Conservation (phyloP, 2,888 invertebrate species). For the Scaptomyza parva region DNA sequence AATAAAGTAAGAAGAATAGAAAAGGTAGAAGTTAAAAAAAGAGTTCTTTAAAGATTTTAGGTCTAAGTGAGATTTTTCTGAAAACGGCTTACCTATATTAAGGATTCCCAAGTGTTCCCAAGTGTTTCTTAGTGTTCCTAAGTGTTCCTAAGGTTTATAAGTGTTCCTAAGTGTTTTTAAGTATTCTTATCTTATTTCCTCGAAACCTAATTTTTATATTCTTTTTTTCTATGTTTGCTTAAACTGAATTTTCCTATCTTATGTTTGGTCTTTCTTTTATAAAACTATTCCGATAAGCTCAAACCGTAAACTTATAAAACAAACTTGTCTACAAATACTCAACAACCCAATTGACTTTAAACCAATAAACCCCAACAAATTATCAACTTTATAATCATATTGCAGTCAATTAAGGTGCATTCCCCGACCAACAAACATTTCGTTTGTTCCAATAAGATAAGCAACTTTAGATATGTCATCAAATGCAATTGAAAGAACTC, state of each 20-base stretch:
- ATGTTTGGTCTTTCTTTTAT: neutral
- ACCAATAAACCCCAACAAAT: neutral
- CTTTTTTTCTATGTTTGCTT: neutral
- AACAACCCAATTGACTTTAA: slow-evolving; percentile 23
- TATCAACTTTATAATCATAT: slow-evolving; percentile 38
- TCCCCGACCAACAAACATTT: slow-evolving; percentile 25
- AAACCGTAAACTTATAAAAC: slow-evolving; percentile 3
- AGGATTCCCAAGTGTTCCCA: too few relatives aligned
- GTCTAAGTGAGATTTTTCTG: too few relatives aligned
- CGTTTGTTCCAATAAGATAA: slow-evolving; percentile 50
- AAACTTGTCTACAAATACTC: neutral
- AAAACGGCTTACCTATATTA: too few relatives aligned
- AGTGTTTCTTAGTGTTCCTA: too few relatives aligned
- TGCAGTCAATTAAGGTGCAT: slow-evolving; percentile 53
- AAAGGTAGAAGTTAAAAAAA: too few relatives aligned
- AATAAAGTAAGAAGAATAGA: too few relatives aligned
- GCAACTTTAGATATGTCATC: slow-evolving; percentile 19
- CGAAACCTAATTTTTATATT: neutral
- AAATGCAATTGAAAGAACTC: slow-evolving; percentile 17
- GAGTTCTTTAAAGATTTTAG: too few relatives aligned
- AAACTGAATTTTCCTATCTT: neutral
- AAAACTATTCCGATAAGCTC: too few relatives aligned
- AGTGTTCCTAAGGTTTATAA: too few relatives aligned
- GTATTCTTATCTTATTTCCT: neutral
- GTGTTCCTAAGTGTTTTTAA: too few relatives aligned